Evolutionary conservation across 2,797 vertebrate species (phyloP), one percentile per base, ranked within the genome.

Genomic region (Myotis myotis): DNA sequence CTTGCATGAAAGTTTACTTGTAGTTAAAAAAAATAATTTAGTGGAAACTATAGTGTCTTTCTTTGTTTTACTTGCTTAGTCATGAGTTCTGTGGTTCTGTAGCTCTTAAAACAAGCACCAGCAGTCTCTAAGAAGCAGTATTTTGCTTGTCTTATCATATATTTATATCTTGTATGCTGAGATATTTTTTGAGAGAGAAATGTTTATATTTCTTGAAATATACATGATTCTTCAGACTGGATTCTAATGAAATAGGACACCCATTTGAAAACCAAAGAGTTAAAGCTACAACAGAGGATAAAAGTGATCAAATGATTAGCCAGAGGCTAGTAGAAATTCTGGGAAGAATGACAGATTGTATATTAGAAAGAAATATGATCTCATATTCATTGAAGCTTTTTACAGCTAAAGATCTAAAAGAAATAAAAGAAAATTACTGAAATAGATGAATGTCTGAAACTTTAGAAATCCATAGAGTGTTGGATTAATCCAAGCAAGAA

Each of bases 281-380:
- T 91, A 94, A 97, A 96, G n/a, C 0, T 95, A 83, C 94, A 97
- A 95, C 97, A 97, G 97, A 98, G 97, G 97, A 75, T 96, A 97
- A 87, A 96, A 97, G 96, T 97, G 97, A 98, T 98, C 97, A 97
- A 97, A 97, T 98, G 98, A 96, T 98, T 98, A 98, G 98, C 98
- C 98, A 97, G 98, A 94, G 98, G 98, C 98, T 98, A 97, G 97
- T 95, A 96, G 98, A 97, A 98, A 97, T 98, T 97, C 96, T 97
- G 94, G 96, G 95, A 97, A 97, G 97, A 98, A 97, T 98, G 98
- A 98, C 98, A 98, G 97, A 98, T 98, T 98, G 96, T 92, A 62
- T 98, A 97, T 97, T 98, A 96, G 94, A 70, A 95, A 94, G 98
- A 98, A 98, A 98, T 97, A 94, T 96, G 98, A 98, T 95, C 97